Evolutionary conservation across 2,113 vertebrate genomes (phyloP).

Genomic region (Dermatemys mawii): DNA sequence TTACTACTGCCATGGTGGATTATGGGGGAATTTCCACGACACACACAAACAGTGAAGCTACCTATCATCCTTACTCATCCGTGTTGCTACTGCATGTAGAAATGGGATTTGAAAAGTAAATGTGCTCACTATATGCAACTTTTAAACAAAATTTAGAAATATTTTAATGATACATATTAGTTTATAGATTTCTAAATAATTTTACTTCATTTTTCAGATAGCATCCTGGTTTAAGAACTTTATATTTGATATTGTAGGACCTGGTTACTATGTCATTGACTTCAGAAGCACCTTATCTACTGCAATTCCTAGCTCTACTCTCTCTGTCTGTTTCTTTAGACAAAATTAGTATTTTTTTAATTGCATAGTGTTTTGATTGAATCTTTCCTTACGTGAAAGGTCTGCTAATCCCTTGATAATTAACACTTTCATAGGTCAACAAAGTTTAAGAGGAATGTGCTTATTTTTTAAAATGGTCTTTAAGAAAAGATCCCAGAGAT

Average conservation of each 20-base stretch:
- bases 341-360: background rate
- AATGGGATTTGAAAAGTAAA: background rate
- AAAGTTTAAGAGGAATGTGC: background rate
- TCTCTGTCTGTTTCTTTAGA: background rate
- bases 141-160: background rate
- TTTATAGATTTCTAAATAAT: background rate
- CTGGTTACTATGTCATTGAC: background rate
- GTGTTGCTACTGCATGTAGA: background rate
- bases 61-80: background rate
- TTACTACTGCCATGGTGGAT: background rate
- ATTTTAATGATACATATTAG: background rate
- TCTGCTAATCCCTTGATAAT: background rate
- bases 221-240: background rate
- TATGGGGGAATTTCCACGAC: background rate
- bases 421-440: background rate
- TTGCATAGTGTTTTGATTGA: background rate
- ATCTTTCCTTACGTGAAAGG: background rate
- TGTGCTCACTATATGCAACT: background rate
- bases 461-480: background rate
- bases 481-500: background rate
- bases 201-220: background rate
- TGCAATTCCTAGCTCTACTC: background rate
- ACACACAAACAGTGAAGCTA: rapidly evolving
- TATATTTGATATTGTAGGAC: background rate
- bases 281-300: background rate